These are phyloP conservation scores for Oenanthe oenanthe DNA, from an alignment of 2,113 vertebrate species.

Conservation along the genomic window DNA sequence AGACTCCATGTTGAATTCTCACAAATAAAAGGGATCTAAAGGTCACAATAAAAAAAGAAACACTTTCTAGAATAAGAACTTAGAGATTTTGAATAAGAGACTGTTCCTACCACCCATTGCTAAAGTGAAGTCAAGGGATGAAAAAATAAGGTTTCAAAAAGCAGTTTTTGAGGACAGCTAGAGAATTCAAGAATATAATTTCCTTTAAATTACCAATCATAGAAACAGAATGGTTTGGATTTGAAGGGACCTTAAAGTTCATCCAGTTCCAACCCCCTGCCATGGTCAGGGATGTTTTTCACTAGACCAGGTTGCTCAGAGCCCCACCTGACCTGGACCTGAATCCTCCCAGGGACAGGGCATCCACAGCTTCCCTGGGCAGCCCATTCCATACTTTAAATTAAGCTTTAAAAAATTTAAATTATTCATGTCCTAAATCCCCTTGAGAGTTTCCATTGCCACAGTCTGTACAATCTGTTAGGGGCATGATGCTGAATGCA, in stretches of 20 bases:
- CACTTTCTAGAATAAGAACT: not conserved
- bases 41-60: not conserved
- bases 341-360: not conserved
- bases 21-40: not conserved
- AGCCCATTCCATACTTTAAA: not conserved
- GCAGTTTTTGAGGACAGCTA: not conserved
- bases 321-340: not conserved
- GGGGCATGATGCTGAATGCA: fast-evolving
- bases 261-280: not conserved
- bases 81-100: not conserved
- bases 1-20: not conserved
- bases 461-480: not conserved
- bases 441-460: not conserved
- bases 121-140: not conserved
- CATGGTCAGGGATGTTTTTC: not conserved
- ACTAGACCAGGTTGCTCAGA: not conserved
- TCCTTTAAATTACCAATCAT: not conserved
- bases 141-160: not conserved
- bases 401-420: not conserved
- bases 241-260: not conserved
- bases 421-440: not conserved
- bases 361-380: not conserved
- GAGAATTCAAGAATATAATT: not conserved
- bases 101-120: not conserved
- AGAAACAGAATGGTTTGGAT: not conserved